Evolutionary conservation across 1,140 invertebrate genomes (phyloP), one percentile per base, ranked within the genome.

Genomic region (Stegodyphus dumicola): DNA sequence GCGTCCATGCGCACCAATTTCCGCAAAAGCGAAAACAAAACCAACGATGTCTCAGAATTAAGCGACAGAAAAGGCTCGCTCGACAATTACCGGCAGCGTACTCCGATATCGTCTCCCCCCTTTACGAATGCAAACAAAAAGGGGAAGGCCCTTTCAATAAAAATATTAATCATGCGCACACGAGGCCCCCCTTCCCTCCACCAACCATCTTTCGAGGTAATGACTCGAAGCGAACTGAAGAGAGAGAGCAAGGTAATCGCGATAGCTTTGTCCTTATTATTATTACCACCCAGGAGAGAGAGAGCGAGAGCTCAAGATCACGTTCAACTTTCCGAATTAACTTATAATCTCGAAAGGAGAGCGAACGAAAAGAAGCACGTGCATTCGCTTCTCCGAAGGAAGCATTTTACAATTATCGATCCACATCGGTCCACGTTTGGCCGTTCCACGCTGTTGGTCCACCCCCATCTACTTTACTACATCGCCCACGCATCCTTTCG

Each of bases 391-490:
- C 13, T 6, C 10, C 17, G 18, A 52, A 13, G 33, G 73, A 52
- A 60, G 53, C 60, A 77, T 77, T 78, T 78, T 78, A 78, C 65
- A 78, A 78, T 78, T 78, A 78, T 78, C 66, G 77, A 78, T 78
- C 66, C 33, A 33, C 33, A 78, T 78, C 66, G 77, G 69, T 78
- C 66, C 33, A 33, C 33, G 33, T 33, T 33, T 33, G 33, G 33
- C 33, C 33, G 33, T 33, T 33, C 33, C 33, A 33, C 33, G 33
- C 33, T 33, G 33, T 3, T 33, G 33, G 33, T 33, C 33, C 33
- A 33, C 33, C 33, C 33, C 33, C 33, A 1, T 33, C 33, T 33
- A 1, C 33, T 33, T n/a, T 33, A 33, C 33, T 33, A 33, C 33
- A 33, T 33, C 33, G 33, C 33, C 33, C 33, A 33, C 33, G 33